Conservation (phyloP, 2,113 vertebrate genomes). For the Apus apus region DNA sequence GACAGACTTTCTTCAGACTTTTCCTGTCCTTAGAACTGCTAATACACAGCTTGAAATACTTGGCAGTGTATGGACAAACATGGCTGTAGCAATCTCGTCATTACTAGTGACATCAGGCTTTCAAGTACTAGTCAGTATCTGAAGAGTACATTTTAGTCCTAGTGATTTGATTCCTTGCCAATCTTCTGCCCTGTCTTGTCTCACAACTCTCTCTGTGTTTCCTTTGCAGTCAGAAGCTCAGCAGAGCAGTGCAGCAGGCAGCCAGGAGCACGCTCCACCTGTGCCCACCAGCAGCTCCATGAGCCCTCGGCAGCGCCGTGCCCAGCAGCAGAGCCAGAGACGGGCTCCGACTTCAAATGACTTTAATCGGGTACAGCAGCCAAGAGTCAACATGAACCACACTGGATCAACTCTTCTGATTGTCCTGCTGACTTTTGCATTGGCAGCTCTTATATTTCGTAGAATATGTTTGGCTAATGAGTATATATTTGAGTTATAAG, state of each 20-base stretch:
- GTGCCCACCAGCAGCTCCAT: conserved; percentile 69
- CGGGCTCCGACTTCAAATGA: conserved; percentile 75
- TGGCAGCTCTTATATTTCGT: conserved; percentile 94
- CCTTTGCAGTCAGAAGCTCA: conserved; percentile 71
- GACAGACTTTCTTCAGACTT: background rate
- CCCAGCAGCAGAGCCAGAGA: conserved; percentile 83
- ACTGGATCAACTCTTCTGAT: conserved; percentile 87
- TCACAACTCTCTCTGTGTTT: background rate
- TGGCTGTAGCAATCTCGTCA: background rate
- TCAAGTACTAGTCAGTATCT: background rate
- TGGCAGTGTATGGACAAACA: background rate
- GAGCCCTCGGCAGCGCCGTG: conserved; percentile 90
- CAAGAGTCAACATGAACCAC: conserved; percentile 77
- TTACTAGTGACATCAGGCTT: background rate
- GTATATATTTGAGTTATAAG: conserved; percentile 93
- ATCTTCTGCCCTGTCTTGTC: rapidly evolving
- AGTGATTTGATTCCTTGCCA: background rate
- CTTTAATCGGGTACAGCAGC: conserved; percentile 75
- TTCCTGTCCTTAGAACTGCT: background rate
- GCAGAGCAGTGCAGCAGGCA: background rate
- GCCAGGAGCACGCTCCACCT: conserved; percentile 36
- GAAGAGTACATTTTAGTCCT: background rate
- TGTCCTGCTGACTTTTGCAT: conserved; percentile 89
- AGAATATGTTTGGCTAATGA: conserved; percentile 93
- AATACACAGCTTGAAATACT: background rate